A percentile compares a stretch with the other conserved stretches of the same genome.
These are phyloP conservation scores for Ophiothrix spiculata DNA, from an alignment of 35 echinoderm and acorn worm genomes.

Conservation along the genomic window DNA sequence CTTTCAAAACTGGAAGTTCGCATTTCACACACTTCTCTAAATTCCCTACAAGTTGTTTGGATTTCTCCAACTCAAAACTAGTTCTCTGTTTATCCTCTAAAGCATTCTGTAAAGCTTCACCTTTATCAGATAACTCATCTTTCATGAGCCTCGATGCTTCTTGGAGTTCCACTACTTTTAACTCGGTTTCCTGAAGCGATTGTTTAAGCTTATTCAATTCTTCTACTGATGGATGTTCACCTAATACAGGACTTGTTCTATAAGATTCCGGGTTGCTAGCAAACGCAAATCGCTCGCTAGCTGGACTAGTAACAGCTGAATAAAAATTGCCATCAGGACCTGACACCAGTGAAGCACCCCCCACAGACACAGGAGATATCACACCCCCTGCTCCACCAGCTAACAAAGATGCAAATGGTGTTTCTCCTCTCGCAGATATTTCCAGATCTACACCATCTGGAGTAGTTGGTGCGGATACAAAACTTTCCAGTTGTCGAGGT, in stretches of 20 bases:
- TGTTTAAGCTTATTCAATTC: slow-evolving; percentile 33
- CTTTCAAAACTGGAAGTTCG: slow-evolving; percentile 9
- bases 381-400: not conserved
- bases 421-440: slow-evolving; percentile 32
- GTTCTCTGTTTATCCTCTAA: slow-evolving; percentile 45
- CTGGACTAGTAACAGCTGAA: slow-evolving; percentile 71
- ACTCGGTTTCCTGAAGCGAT: slow-evolving; percentile 35
- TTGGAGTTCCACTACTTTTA: slow-evolving; percentile 37
- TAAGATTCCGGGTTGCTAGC: slow-evolving; percentile 11
- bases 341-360: slow-evolving; percentile 21
- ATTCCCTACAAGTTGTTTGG: slow-evolving; percentile 3
- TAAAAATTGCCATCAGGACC: slow-evolving; percentile 54
- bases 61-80: slow-evolving; percentile 38
- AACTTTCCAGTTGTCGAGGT: slow-evolving; percentile 19
- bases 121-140: slow-evolving; percentile 10
- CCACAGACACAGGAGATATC: not conserved
- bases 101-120: slow-evolving; percentile 34
- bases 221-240: slow-evolving; percentile 11
- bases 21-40: slow-evolving; percentile 14
- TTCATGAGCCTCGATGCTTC: not conserved
- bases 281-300: slow-evolving; percentile 48
- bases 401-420: slow-evolving; percentile 25
- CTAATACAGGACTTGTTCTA: not conserved
- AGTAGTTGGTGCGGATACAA: slow-evolving; percentile 33
- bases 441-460: slow-evolving; percentile 32